phyloP scores from a whole-genome alignment of 2,113 vertebrate genomes.

The Chaetops frenatus region DNA sequence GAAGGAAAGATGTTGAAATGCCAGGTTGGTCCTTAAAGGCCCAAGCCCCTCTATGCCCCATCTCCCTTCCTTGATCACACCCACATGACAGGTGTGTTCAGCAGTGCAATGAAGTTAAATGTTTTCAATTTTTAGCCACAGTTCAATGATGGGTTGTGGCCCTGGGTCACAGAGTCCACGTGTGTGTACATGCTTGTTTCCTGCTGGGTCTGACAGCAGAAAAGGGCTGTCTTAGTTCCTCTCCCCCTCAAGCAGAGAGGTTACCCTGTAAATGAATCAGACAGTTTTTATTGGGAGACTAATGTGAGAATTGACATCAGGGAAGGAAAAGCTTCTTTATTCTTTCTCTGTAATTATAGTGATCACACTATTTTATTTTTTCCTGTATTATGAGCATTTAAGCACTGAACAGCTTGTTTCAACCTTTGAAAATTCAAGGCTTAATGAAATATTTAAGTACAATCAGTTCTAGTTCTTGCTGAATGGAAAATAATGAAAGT shows the following conservation, averaged over 20 bases:
- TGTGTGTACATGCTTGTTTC: background rate
- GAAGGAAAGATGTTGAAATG: background rate
- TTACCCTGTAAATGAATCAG: background rate
- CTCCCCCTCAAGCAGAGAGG: background rate
- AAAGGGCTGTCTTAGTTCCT: background rate
- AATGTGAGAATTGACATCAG: background rate
- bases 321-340: conserved; percentile 31
- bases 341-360: conserved; percentile 35
- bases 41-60: background rate
- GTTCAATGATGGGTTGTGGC: background rate
- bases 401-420: conserved; percentile 11
- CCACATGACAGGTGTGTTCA: background rate
- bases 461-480: background rate
- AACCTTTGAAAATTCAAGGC: background rate
- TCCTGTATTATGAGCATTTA: background rate
- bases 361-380: conserved; percentile 32
- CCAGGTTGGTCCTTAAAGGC: background rate
- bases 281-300: background rate
- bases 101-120: background rate
- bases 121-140: background rate
- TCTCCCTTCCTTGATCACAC: background rate
- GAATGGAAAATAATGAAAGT: background rate
- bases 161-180: accelerated
- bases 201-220: background rate
- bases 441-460: conserved; percentile 14